Percentiles rank a stretch among this genome's conserved stretches.
phyloP scores from a whole-genome alignment of 2,797 vertebrate species.

The Leptoclinus maculatus region DNA sequence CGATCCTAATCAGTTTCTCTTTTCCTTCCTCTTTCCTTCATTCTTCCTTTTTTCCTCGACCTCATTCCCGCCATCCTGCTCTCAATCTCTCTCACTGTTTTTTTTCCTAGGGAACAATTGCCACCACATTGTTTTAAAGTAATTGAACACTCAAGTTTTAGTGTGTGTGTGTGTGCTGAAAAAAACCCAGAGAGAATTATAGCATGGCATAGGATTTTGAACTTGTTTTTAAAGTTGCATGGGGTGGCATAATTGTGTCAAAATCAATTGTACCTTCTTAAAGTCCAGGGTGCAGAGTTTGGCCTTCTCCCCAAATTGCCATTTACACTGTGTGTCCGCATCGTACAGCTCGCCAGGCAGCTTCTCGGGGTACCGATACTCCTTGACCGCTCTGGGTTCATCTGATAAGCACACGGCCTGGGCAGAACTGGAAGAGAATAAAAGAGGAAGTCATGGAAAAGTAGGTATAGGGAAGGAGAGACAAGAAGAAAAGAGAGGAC shows the following conservation, averaged over 20 bases:
- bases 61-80: constrained; percentile 46
- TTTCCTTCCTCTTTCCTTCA: constrained; percentile 46
- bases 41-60: constrained; percentile 37
- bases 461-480: not conserved
- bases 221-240: constrained; percentile 21
- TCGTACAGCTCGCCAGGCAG: constrained; percentile 92
- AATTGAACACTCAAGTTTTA: constrained; percentile 16
- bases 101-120: constrained; percentile 26
- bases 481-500: not conserved
- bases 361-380: constrained; percentile 91
- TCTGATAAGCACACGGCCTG: constrained; percentile 91
- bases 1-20: constrained; percentile 45
- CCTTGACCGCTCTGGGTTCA: constrained; percentile 86
- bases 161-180: constrained; percentile 5
- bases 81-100: constrained; percentile 17
- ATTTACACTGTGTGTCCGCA: constrained; percentile 93
- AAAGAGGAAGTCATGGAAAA: constrained; percentile 14
- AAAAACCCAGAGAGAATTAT: constrained; percentile 18
- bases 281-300: constrained; percentile 92
- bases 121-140: constrained; percentile 36
- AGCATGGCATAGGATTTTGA: constrained; percentile 15
- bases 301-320: constrained; percentile 95
- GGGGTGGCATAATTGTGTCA: constrained; percentile 4
- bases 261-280: constrained; percentile 87
- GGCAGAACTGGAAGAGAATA: constrained; percentile 80